These are phyloP conservation scores for Melinaea menophilus DNA, from an alignment of 2,888 invertebrate genomes.

Conservation along the genomic window DNA sequence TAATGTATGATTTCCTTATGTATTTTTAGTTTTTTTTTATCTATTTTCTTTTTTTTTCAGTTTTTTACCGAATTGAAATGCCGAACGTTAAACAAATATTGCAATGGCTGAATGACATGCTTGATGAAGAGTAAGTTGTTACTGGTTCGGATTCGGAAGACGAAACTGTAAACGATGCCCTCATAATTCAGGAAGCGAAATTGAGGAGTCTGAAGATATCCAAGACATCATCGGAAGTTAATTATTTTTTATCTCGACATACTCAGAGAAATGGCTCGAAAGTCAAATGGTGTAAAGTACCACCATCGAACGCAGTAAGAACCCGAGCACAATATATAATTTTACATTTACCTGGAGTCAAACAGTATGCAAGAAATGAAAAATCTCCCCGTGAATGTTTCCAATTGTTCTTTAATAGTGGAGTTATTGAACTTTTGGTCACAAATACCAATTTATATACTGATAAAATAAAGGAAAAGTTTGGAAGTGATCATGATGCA, in stretches of 20 bases:
- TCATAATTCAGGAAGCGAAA: slow-evolving; percentile 23
- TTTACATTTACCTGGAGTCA: slow-evolving; percentile 20
- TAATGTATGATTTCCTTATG: slow-evolving; percentile 15
- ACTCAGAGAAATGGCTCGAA: slow-evolving; percentile 23
- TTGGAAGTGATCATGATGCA: slow-evolving; percentile 27
- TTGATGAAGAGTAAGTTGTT: slow-evolving; percentile 32
- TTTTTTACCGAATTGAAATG: slow-evolving; percentile 22
- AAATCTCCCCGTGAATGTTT: slow-evolving; percentile 14
- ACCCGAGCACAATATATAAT: slow-evolving; percentile 13
- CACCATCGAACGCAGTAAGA: slow-evolving; percentile 10
- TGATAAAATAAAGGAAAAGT: slow-evolving; percentile 21
- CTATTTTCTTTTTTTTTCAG: slow-evolving; percentile 16
- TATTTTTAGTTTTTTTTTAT: slow-evolving; percentile 20
- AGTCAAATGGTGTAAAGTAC: slow-evolving; percentile 16
- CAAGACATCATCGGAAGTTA: slow-evolving; percentile 21
- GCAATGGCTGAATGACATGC: slow-evolving; percentile 30
- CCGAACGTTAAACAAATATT: slow-evolving; percentile 18
- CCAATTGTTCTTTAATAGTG: slow-evolving; percentile 16
- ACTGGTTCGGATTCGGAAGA: slow-evolving; percentile 31
- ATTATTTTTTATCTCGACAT: slow-evolving; percentile 24
- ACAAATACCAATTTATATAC: slow-evolving; percentile 22
- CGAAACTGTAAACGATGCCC: slow-evolving; percentile 23
- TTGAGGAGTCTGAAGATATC: slow-evolving; percentile 20
- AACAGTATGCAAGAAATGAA: slow-evolving; percentile 9
- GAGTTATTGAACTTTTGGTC: slow-evolving; percentile 14